These are phyloP conservation scores for Zaprionus capensis DNA, from an alignment of 1,140 invertebrate genomes.

Conservation along the genomic window DNA sequence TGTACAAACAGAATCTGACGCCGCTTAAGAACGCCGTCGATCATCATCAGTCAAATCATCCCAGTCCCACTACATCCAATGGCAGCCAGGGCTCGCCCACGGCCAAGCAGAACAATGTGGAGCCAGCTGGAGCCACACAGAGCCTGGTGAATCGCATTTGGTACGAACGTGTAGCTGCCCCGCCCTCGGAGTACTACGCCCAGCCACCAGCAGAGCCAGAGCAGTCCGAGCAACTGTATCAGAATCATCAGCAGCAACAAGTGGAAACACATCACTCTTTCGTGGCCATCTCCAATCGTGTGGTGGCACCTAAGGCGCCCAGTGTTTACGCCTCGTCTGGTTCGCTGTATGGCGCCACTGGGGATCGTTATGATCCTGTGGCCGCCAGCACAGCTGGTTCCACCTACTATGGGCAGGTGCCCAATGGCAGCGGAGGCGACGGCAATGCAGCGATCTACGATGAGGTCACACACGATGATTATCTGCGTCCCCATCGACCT, in stretches of 20 bases:
- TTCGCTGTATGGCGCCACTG: constrained; percentile 58
- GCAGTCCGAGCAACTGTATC: constrained; percentile 62
- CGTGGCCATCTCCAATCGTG: constrained; percentile 80
- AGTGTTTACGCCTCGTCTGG: constrained; percentile 60
- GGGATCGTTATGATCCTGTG: constrained; percentile 69
- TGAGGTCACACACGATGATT: constrained; percentile 78
- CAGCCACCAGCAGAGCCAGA: constrained; percentile 56
- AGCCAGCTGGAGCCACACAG: constrained; percentile 63
- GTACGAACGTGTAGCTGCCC: constrained; percentile 77
- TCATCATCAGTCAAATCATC: constrained; percentile 53
- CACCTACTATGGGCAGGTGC: constrained; percentile 78
- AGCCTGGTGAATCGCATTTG: constrained; percentile 85
- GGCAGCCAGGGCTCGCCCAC: constrained; percentile 40
- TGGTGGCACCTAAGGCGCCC: constrained; percentile 62
- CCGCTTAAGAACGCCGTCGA: constrained; percentile 66
- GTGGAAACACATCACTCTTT: constrained; percentile 71
- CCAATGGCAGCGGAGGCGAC: constrained; percentile 47
- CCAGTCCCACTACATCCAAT: constrained; percentile 60
- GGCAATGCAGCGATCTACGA: constrained; percentile 66
- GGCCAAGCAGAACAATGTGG: constrained; percentile 67
- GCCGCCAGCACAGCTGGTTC: constrained; percentile 73
- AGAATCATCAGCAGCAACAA: constrained; percentile 59
- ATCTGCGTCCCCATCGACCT: constrained; percentile 78
- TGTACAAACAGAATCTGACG: constrained; percentile 78
- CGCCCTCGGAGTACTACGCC: constrained; percentile 67